These are phyloP conservation scores for Abscondita cerata DNA, from an alignment of 2,888 invertebrate species.

Conservation along the genomic window DNA sequence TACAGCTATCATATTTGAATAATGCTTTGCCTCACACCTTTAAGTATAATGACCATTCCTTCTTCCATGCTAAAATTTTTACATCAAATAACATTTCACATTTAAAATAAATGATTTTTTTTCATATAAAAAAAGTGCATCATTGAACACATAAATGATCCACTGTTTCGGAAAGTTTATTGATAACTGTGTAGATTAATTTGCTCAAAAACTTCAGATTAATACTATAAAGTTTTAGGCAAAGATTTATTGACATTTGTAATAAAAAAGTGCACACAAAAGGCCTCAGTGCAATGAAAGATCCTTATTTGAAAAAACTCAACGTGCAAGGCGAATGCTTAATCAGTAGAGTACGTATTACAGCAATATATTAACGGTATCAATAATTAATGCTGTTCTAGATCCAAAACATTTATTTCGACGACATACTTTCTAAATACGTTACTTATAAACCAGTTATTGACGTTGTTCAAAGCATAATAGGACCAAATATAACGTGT, in stretches of 20 bases:
- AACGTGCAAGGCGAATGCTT: slow-evolving; percentile 69
- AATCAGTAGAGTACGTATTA: slow-evolving; percentile 67
- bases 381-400: background rate
- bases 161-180: too few relatives aligned
- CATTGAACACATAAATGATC: too few relatives aligned
- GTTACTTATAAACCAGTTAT: slow-evolving; percentile 68
- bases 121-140: too few relatives aligned
- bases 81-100: too few relatives aligned
- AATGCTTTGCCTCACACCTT: too few relatives aligned
- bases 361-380: background rate
- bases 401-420: slow-evolving; percentile 74
- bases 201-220: slow-evolving; percentile 67
- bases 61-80: too few relatives aligned
- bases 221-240: slow-evolving; percentile 69
- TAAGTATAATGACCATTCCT: too few relatives aligned
- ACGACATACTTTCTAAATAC: slow-evolving; percentile 76
- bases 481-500: slow-evolving; percentile 76
- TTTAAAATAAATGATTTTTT: too few relatives aligned
- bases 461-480: slow-evolving; percentile 74
- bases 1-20: too few relatives aligned
- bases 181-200: slow-evolving; percentile 73
- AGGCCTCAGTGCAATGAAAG: slow-evolving; percentile 71
- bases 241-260: slow-evolving; percentile 75
- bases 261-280: slow-evolving; percentile 65
- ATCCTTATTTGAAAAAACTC: slow-evolving; percentile 65